Conservation (phyloP, 2,113 vertebrate species). For the Alligator mississippiensis region DNA sequence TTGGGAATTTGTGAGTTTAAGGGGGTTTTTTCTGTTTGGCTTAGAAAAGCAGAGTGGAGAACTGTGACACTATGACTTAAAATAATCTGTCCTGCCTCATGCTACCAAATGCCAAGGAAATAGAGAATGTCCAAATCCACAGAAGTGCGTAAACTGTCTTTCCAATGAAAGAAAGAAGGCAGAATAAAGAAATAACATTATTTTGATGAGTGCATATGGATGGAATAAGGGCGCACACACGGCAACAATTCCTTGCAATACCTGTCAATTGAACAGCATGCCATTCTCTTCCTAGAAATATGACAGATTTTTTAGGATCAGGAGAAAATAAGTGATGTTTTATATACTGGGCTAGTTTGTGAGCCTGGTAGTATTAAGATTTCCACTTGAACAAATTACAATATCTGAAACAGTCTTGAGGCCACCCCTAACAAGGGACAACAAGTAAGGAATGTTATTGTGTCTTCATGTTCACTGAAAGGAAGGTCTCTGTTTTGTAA, state of each 20-base stretch:
- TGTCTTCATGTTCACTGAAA: too few species aligned
- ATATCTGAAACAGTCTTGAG: not conserved
- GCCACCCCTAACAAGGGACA: not conserved
- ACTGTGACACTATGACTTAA: not conserved
- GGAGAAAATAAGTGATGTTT: not conserved
- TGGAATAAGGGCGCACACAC: not conserved
- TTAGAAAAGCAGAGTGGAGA: not conserved
- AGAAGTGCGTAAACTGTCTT: not conserved
- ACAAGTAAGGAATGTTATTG: not conserved
- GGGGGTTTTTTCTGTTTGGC: not conserved
- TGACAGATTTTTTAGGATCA: not conserved
- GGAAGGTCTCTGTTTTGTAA: not conserved
- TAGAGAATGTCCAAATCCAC: not conserved
- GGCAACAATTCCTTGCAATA: not conserved
- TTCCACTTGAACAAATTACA: not conserved
- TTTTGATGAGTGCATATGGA: not conserved
- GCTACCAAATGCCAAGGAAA: not conserved
- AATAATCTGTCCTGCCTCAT: not conserved
- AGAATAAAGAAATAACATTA: not conserved
- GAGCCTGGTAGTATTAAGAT: not conserved
- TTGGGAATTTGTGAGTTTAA: too few species aligned
- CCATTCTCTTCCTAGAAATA: not conserved
- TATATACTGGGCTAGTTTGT: not conserved
- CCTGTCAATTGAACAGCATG: not conserved
- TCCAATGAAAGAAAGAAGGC: not conserved